Base-by-base conservation (phyloP, 2,888 invertebrate species). In the Harmothoe impar region DNA sequence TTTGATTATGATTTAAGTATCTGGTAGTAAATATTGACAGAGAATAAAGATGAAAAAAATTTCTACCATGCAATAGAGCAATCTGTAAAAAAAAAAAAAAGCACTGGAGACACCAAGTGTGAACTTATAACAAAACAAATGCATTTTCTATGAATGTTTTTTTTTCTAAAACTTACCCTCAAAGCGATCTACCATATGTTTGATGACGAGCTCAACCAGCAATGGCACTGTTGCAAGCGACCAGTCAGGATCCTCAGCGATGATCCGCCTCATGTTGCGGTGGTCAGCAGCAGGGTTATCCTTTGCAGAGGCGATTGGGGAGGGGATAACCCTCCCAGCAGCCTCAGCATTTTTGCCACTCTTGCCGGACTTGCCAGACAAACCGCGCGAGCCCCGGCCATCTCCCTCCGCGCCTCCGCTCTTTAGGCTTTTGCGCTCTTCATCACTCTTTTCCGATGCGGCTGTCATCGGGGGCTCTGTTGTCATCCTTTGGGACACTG, bases 231-330 rank as follows among this genome's bases (percentile, higher is more conserved):
- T 96, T 20, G 95, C 95, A 52, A 96, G 93, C 23, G 95, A 95
- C 95, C 95, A 96, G 91, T 95, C 95, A 1, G 94, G 94, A 93
- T 96, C 96, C 90, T 96, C 96, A 43, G 96, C 96, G 84, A 96
- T 96, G 56, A 96, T 95, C 78, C 95, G 89, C 72, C 96, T 89
- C 91, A 94, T 92, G 91, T 92, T 93, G 51, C 94, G 84, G 25
- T 89, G 84, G 81, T 94, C 94, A 3, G 91, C 91, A 0, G 93
- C 91, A 12, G 92, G 93, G 52, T 93, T 93, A 54, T 91, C 91
- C 29, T 85, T 91, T 72, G 77, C 52, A 12, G 78, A 81, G 5
- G 62, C 84, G 23, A 35, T 12, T 0, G 84, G 90, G 0, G 89
- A 89, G 17, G 52, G 78, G 25, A 52, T 78, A 10, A 31, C 89